A percentile compares a stretch with the other conserved stretches of the same genome.
phyloP scores from a whole-genome alignment of 2,888 invertebrate genomes.

The Rhaphigaster nebulosa region DNA sequence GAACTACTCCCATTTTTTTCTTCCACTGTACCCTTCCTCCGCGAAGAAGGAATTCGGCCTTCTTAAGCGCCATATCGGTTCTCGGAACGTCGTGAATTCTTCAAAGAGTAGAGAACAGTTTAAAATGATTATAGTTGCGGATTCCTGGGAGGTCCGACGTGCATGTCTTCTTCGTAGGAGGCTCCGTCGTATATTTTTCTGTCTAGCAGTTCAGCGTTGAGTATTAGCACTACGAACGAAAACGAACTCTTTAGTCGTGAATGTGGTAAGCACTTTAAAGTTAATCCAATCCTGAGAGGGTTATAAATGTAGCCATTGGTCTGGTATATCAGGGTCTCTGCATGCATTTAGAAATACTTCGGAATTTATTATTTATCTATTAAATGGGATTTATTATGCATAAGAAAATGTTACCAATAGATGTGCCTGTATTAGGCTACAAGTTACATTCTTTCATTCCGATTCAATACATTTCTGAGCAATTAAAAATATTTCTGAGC shows the following conservation, averaged over 20 bases:
- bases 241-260: neutral
- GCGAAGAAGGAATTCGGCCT: conserved; percentile 32
- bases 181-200: neutral
- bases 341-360: neutral
- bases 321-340: neutral
- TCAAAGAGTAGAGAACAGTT: conserved; percentile 33
- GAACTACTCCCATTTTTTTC: conserved; percentile 41
- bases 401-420: neutral
- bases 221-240: neutral
- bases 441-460: too few relatives aligned
- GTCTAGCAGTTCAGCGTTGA: neutral
- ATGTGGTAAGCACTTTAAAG: neutral
- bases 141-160: neutral
- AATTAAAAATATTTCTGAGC: too few relatives aligned
- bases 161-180: neutral
- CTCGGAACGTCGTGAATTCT: conserved; percentile 27
- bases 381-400: neutral
- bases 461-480: too few relatives aligned
- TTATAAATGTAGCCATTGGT: neutral
- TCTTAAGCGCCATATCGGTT: conserved; percentile 47
- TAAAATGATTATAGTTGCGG: conserved; percentile 38
- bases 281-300: neutral
- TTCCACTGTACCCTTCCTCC: neutral
- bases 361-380: neutral
- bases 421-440: neutral